Conservation (phyloP, 2,888 invertebrate species). For the Sphaerophoria rueppellii region DNA sequence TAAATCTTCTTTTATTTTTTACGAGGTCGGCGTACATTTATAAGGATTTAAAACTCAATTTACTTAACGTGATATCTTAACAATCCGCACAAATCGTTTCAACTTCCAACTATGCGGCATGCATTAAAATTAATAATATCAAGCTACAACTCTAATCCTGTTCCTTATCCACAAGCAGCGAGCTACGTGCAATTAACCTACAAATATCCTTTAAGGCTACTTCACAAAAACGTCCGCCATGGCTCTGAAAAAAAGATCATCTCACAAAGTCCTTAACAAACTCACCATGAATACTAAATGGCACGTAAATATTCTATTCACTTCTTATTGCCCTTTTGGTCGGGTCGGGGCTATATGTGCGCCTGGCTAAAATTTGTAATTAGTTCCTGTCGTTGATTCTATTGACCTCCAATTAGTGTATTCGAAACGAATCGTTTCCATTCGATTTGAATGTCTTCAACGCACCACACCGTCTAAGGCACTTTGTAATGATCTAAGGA, state of each 20-base stretch:
- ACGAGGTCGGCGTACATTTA: no score
- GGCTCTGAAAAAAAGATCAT: neutral
- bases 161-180: neutral
- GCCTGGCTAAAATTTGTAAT: conserved; percentile 17
- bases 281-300: conserved; percentile 9
- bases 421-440: conserved; percentile 14
- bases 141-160: no score
- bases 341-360: neutral
- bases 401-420: neutral
- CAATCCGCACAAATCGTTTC: no score
- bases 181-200: neutral
- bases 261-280: neutral
- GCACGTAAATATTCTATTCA: conserved; percentile 2
- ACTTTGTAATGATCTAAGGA: conserved; percentile 38
- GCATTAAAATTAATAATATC: no score
- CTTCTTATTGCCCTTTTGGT: neutral
- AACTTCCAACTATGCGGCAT: no score
- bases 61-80: no score
- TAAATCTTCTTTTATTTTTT: no score
- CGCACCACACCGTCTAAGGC: neutral
- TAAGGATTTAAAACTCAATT: no score
- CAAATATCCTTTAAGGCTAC: neutral
- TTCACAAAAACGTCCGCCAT: neutral
- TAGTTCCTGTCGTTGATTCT: conserved; percentile 17
- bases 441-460: neutral